Conservation (phyloP, 2,797 vertebrate species). For the Pempheris klunzingeri region DNA sequence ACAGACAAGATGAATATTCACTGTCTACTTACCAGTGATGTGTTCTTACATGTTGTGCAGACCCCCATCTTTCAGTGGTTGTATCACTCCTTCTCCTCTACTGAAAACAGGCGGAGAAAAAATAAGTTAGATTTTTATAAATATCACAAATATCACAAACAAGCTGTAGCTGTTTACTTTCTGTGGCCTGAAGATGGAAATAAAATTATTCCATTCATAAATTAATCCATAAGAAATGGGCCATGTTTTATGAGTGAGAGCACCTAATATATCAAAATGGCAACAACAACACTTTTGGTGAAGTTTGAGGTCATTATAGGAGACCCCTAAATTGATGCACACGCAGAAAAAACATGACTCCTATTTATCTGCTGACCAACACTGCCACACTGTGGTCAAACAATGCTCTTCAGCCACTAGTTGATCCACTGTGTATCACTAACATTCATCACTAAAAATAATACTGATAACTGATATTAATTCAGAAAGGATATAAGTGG, state of each 20-base stretch:
- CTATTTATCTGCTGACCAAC: conserved; percentile 45
- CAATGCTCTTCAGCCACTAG: conserved; percentile 17
- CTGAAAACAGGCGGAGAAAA: conserved; percentile 19
- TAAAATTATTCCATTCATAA: conserved; percentile 20
- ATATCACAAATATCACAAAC: too few relatives aligned
- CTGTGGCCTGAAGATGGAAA: conserved; percentile 5
- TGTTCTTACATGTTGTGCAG: conserved; percentile 1
- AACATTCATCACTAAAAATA: background rate
- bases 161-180: background rate
- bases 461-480: background rate
- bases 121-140: background rate
- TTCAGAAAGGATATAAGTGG: background rate
- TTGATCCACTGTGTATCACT: conserved; percentile 4
- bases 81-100: background rate
- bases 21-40: background rate
- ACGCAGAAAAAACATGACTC: conserved; percentile 1
- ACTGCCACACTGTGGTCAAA: conserved; percentile 78
- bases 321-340: conserved; percentile 6
- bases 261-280: conserved; percentile 3
- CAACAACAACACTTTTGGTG: background rate
- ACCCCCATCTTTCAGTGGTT: background rate
- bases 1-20: background rate
- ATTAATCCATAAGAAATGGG: background rate
- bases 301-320: background rate
- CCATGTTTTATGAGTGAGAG: background rate